Evolutionary conservation across 2,888 invertebrate species (phyloP).

Genomic region (Oeneis ivallda): DNA sequence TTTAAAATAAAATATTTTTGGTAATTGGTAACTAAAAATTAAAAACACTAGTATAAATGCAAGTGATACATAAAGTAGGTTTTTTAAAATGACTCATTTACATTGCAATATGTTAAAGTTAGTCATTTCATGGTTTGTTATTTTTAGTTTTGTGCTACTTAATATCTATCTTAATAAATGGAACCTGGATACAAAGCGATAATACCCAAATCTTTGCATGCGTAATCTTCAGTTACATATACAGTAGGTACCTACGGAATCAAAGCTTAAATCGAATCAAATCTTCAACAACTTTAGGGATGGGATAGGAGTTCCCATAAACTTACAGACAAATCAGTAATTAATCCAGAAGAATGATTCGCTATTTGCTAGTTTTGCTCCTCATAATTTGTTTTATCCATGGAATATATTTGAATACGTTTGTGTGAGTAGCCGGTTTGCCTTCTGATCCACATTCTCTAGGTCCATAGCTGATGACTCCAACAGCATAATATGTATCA

Average conservation of each 20-base stretch:
- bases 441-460: constrained; percentile 35
- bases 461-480: constrained; percentile 40
- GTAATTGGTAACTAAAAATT: neutral
- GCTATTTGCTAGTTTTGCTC: neutral
- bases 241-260: neutral
- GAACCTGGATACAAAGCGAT: too few relatives aligned
- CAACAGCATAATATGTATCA: constrained; percentile 29
- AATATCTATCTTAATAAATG: too few relatives aligned
- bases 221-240: neutral
- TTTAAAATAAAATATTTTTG: too few relatives aligned
- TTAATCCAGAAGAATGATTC: neutral
- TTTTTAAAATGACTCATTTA: too few relatives aligned
- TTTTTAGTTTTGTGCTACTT: too few relatives aligned
- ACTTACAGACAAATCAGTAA: neutral
- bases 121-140: too few relatives aligned
- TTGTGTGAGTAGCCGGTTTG: constrained; percentile 39
- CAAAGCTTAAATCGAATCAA: too few relatives aligned
- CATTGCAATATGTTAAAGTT: too few relatives aligned
- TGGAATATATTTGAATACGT: constrained; percentile 38
- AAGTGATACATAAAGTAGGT: too few relatives aligned
- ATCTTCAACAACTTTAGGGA: neutral
- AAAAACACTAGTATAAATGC: neutral
- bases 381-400: constrained; percentile 39
- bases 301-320: neutral
- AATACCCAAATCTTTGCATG: neutral